Evolutionary conservation across 2,113 vertebrate species (phyloP).

Genomic region (Clarias gariepinus): DNA sequence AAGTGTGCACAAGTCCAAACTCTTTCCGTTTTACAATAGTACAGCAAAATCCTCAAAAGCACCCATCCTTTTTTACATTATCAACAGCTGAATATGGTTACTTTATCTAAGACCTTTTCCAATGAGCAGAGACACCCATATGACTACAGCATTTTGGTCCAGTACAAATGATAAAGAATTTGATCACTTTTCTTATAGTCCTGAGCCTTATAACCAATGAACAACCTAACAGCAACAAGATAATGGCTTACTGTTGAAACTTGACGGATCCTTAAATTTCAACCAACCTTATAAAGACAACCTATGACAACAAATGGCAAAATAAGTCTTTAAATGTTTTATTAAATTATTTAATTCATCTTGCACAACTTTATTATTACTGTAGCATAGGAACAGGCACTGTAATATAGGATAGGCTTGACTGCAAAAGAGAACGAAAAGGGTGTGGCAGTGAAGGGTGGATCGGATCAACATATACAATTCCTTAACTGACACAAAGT

Average conservation of each 20-base stretch:
- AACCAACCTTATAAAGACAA: not conserved
- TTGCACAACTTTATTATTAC: not conserved
- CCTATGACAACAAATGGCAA: not conserved
- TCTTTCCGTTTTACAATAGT: constrained; percentile 66
- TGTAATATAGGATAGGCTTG: constrained; percentile 5
- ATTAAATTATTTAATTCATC: not conserved
- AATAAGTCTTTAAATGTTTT: not conserved
- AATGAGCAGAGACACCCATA: not conserved
- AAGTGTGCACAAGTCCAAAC: constrained; percentile 63
- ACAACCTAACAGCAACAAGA: not conserved
- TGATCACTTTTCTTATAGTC: not conserved
- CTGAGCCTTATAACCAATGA: not conserved
- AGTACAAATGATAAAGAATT: not conserved
- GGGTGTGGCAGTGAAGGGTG: constrained; percentile 72
- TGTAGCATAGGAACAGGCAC: not conserved
- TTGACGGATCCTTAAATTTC: not conserved
- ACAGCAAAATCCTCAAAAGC: constrained; percentile 40
- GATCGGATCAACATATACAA: constrained; percentile 55
- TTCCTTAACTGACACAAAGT: constrained; percentile 36
- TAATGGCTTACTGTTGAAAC: not conserved
- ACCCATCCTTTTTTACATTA: constrained; percentile 34
- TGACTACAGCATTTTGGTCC: not conserved
- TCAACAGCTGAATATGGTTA: constrained; percentile 41
- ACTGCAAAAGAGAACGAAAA: constrained; percentile 48
- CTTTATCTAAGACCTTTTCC: constrained; percentile 17